Conservation (phyloP, 2,113 vertebrate genomes). For the Silurus asotus region DNA sequence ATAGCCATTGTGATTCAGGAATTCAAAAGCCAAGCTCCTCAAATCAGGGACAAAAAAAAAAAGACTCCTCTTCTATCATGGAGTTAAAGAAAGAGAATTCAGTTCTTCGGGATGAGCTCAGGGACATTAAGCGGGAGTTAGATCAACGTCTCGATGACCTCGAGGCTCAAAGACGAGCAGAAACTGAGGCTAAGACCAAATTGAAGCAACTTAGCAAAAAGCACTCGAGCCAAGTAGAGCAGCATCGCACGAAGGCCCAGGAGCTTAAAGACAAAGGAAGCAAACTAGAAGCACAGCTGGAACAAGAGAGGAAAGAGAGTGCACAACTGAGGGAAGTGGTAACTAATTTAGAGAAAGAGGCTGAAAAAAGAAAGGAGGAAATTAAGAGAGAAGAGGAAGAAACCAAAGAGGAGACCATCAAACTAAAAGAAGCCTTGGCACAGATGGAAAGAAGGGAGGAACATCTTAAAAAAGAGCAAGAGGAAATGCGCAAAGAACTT, state of each 20-base stretch:
- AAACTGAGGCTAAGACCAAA: conserved; percentile 70
- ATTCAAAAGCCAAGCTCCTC: neutral
- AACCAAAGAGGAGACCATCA: conserved; percentile 57
- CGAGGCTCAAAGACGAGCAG: conserved; percentile 70
- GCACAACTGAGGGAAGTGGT: conserved; percentile 60
- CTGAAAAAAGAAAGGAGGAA: conserved; percentile 47
- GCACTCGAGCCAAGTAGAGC: conserved; percentile 59
- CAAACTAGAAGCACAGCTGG: conserved; percentile 65
- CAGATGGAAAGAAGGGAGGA: conserved; percentile 46
- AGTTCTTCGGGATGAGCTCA: conserved; percentile 64
- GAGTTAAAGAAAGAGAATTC: conserved; percentile 66
- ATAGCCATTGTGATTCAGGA: conserved; percentile 6
- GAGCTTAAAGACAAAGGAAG: conserved; percentile 62
- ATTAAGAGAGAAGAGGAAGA: conserved; percentile 40
- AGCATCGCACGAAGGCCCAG: conserved; percentile 47
- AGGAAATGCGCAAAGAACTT: conserved; percentile 67
- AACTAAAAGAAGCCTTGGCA: conserved; percentile 60
- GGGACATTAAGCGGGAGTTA: conserved; percentile 64
- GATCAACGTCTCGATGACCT: conserved; percentile 73
- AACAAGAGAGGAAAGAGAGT: conserved; percentile 65
- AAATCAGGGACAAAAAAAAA: conserved; percentile 32
- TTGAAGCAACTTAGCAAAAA: conserved; percentile 75
- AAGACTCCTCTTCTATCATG: conserved; percentile 16
- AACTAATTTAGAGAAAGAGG: conserved; percentile 59
- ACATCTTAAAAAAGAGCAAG: conserved; percentile 36